Evolutionary conservation across 2,888 invertebrate genomes (phyloP).

Genomic region (Philopedon plagiatum): DNA sequence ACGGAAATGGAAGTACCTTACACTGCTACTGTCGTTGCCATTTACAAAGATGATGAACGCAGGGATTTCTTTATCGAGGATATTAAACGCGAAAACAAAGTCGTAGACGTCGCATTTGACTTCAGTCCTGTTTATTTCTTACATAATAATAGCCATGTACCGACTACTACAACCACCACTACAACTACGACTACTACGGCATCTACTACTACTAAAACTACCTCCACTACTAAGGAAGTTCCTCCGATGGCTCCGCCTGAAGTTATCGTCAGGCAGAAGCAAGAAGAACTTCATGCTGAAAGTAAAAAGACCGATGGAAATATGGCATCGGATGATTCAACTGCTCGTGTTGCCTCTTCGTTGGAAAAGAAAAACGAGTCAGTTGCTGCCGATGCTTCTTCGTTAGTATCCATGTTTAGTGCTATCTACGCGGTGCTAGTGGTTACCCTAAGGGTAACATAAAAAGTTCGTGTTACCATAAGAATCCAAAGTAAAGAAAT

Average conservation of each 20-base stretch:
- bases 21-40: slow-evolving; percentile 79
- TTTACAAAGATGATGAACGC: slow-evolving; percentile 76
- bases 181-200: slow-evolving; percentile 71
- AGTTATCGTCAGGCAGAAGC: slow-evolving; percentile 48
- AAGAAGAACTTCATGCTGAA: slow-evolving; percentile 47
- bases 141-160: slow-evolving; percentile 82
- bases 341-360: slow-evolving; percentile 57
- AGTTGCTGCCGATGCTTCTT: slow-evolving; percentile 11
- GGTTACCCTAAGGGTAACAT: slow-evolving; percentile 48
- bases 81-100: slow-evolving; percentile 76
- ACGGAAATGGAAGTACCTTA: slow-evolving; percentile 84
- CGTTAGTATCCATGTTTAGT: slow-evolving; percentile 22
- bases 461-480: slow-evolving; percentile 30
- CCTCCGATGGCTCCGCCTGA: slow-evolving; percentile 52
- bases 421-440: slow-evolving; percentile 38
- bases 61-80: slow-evolving; percentile 76
- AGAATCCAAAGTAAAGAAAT: slow-evolving; percentile 22
- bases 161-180: slow-evolving; percentile 80
- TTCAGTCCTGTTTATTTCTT: slow-evolving; percentile 85
- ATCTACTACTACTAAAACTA: slow-evolving; percentile 68
- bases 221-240: slow-evolving; percentile 54
- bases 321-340: slow-evolving; percentile 31
- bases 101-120: slow-evolving; percentile 79
- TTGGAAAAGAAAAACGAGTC: slow-evolving; percentile 64
- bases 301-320: slow-evolving; percentile 63